Evolutionary conservation across 2,797 vertebrate species (phyloP).

Genomic region (Hypotaenidia philippensis): DNA sequence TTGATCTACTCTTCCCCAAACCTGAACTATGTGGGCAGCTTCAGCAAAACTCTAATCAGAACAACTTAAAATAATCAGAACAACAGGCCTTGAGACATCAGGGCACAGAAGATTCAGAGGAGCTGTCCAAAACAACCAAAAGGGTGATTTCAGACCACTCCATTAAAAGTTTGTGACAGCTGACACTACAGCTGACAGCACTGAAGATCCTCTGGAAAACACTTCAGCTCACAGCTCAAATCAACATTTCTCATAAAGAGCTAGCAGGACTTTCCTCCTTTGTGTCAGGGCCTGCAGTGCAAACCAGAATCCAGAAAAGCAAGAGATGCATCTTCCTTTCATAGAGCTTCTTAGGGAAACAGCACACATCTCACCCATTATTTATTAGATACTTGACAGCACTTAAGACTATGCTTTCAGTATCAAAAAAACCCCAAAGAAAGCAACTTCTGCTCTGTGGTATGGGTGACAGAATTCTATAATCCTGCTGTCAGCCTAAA

Average conservation of each 20-base stretch:
- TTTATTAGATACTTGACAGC: conserved; percentile 68
- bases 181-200: not conserved
- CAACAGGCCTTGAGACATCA: not conserved
- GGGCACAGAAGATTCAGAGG: not conserved
- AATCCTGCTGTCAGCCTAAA: conserved; percentile 62
- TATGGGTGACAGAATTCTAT: conserved; percentile 52
- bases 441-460: conserved; percentile 19
- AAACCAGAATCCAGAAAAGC: not conserved
- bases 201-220: not conserved
- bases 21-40: not conserved
- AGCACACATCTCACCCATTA: conserved; percentile 44
- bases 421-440: not conserved
- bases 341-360: conserved; percentile 1
- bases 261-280: not conserved
- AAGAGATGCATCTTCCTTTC: not conserved
- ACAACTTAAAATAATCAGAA: not conserved
- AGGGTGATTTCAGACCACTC: not conserved
- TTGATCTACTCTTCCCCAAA: not conserved
- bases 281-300: not conserved
- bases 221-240: not conserved
- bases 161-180: not conserved
- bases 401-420: conserved; percentile 26
- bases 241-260: not conserved
- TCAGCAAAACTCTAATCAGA: not conserved
- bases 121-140: not conserved